Percentiles rank a stretch among this genome's conserved stretches.
Conservation (phyloP, 2,888 invertebrate species). For the Netelia fuscicornis region DNA sequence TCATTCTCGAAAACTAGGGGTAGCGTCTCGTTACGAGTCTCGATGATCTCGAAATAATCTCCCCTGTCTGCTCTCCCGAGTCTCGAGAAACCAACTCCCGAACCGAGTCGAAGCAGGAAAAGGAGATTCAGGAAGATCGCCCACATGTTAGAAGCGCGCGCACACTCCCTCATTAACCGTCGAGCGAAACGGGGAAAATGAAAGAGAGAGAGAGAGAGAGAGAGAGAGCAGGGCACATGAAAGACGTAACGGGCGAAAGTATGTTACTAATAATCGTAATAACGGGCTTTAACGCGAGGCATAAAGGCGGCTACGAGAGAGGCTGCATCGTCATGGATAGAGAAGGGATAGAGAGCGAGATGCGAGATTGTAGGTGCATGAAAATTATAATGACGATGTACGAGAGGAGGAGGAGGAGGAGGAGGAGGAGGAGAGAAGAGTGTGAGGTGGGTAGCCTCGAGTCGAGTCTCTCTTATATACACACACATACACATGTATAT, state of each 20-base stretch:
- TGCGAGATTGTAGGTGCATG: constrained; percentile 50
- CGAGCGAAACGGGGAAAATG: constrained; percentile 27
- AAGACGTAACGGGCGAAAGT: constrained; percentile 45
- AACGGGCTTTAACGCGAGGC: constrained; percentile 66
- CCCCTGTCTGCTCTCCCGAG: no score
- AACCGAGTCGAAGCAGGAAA: no score
- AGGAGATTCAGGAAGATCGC: constrained; percentile 18
- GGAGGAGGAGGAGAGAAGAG: constrained; percentile 12
- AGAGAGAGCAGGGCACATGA: constrained; percentile 39
- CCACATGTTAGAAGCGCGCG: constrained; percentile 1
- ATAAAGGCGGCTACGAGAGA: constrained; percentile 37
- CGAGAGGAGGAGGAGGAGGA: constrained; percentile 1
- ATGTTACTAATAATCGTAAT: constrained; percentile 72
- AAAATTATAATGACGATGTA: constrained; percentile 66
- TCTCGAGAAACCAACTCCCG: no score
- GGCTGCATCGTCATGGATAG: constrained; percentile 26
- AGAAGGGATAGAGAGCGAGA: constrained; percentile 7
- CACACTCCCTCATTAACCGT: constrained; percentile 26
- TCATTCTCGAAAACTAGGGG: no score
- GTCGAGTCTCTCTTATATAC: constrained; percentile 56
- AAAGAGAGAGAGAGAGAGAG: constrained; percentile 19
- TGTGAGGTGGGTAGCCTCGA: constrained; percentile 60
- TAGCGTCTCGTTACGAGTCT: no score
- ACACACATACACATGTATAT: background rate
- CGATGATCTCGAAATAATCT: no score